A percentile compares a stretch with the other conserved stretches of the same genome.
phyloP scores from a whole-genome alignment of 92 coral and sea anemone genomes.

The Phenganax marumi region DNA sequence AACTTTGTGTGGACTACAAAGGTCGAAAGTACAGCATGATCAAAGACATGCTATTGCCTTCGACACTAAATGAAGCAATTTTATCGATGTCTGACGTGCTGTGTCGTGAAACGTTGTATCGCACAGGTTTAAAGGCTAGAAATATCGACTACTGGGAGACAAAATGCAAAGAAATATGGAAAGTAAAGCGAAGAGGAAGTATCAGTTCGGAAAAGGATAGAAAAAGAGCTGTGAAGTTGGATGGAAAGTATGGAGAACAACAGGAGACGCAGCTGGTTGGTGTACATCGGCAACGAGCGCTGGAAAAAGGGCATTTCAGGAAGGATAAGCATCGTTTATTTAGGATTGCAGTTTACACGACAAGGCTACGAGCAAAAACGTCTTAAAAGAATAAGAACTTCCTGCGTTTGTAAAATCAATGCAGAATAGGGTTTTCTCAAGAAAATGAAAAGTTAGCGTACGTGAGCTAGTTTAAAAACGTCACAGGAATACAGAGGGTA shows the following conservation, averaged over 20 bases:
- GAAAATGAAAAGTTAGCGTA: too few species aligned
- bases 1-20: not conserved
- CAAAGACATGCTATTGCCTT: slow-evolving; percentile 30
- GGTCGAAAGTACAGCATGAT: not conserved
- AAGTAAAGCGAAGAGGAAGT: not conserved
- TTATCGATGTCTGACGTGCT: slow-evolving; percentile 35
- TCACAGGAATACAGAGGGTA: too few species aligned
- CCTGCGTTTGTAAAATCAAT: not conserved
- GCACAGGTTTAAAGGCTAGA: not conserved
- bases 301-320: slow-evolving; percentile 38
- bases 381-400: not conserved
- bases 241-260: not conserved
- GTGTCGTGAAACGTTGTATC: slow-evolving; percentile 32
- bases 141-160: slow-evolving; percentile 6
- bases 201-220: not conserved
- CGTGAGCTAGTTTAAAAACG: too few species aligned
- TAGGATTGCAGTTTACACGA: slow-evolving; percentile 30
- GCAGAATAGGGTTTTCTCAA: too few species aligned
- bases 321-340: slow-evolving; percentile 23
- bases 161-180: not conserved
- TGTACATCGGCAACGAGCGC: slow-evolving; percentile 8
- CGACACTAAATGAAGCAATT: slow-evolving; percentile 22
- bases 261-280: slow-evolving; percentile 13
- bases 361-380: slow-evolving; percentile 16
- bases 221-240: not conserved